phyloP scores from a whole-genome alignment of 2,888 invertebrate genomes.

The Adelognathus sp. region DNA sequence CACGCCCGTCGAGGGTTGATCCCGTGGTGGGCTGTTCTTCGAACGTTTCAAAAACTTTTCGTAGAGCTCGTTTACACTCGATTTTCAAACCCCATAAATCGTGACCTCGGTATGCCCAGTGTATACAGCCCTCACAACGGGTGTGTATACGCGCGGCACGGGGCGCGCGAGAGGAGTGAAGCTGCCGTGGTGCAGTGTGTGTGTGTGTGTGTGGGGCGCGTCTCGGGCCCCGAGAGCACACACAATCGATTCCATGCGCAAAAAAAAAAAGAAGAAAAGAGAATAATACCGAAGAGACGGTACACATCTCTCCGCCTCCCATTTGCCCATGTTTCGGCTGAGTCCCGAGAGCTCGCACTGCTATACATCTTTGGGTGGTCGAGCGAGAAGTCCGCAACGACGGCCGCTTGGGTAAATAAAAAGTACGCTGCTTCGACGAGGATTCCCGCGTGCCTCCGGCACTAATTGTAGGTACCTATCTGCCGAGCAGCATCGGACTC shows the following conservation, averaged over 20 bases:
- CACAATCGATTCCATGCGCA: constrained; percentile 58
- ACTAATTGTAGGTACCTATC: constrained; percentile 55
- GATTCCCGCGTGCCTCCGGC: constrained; percentile 54
- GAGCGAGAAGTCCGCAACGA: constrained; percentile 19
- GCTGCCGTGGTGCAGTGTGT: constrained; percentile 33
- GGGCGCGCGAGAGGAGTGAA: constrained; percentile 40
- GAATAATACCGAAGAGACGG: constrained; percentile 40
- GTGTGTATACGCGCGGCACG: constrained; percentile 14
- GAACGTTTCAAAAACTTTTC: constrained; percentile 32
- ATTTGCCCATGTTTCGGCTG: constrained; percentile 59
- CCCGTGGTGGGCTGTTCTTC: constrained; percentile 3
- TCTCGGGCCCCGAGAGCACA: constrained; percentile 28
- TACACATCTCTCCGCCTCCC: constrained; percentile 59
- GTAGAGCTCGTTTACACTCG: constrained; percentile 59
- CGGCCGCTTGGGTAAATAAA: constrained; percentile 57
- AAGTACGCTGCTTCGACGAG: constrained; percentile 54
- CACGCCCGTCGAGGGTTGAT: constrained; percentile 41
- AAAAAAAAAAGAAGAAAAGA: constrained; percentile 37
- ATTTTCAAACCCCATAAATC: constrained; percentile 62
- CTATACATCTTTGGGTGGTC: constrained; percentile 58
- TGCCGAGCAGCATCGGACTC: constrained; percentile 14
- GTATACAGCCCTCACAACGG: background rate
- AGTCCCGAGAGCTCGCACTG: constrained; percentile 29
- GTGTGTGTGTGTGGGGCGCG: constrained; percentile 19
- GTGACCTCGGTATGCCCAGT: constrained; percentile 41